phyloP scores from a whole-genome alignment of 2,113 vertebrate species.

The Heloderma charlesbogerti region DNA sequence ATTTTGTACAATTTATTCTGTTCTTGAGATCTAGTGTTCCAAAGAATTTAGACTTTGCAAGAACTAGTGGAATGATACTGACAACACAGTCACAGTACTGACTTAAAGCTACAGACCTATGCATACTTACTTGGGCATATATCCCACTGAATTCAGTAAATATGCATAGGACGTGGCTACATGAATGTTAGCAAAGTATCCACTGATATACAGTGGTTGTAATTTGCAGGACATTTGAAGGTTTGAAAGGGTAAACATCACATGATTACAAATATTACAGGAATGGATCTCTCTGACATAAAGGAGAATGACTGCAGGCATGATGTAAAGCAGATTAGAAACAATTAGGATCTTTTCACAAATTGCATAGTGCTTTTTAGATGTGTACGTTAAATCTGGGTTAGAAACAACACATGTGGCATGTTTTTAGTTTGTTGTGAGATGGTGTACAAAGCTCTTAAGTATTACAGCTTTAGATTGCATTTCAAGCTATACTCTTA shows the following conservation, averaged over 20 bases:
- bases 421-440: neutral
- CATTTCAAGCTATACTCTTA: neutral
- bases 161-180: neutral
- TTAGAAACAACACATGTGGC: neutral
- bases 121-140: neutral
- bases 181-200: neutral
- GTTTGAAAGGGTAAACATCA: neutral
- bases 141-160: neutral
- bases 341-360: constrained; percentile 12
- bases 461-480: neutral
- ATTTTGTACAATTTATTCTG: neutral
- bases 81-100: neutral
- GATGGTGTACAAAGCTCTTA: neutral
- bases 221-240: neutral
- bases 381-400: neutral
- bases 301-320: neutral
- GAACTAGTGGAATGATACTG: neutral
- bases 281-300: constrained; percentile 3
- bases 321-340: constrained; percentile 3
- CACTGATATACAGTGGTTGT: neutral
- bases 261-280: too few relatives aligned
- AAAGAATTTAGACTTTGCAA: neutral
- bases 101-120: neutral
- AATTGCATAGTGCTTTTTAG: constrained; percentile 16
- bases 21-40: neutral